Conservation (phyloP, 2,113 vertebrate species). For the Hassar affinis region DNA sequence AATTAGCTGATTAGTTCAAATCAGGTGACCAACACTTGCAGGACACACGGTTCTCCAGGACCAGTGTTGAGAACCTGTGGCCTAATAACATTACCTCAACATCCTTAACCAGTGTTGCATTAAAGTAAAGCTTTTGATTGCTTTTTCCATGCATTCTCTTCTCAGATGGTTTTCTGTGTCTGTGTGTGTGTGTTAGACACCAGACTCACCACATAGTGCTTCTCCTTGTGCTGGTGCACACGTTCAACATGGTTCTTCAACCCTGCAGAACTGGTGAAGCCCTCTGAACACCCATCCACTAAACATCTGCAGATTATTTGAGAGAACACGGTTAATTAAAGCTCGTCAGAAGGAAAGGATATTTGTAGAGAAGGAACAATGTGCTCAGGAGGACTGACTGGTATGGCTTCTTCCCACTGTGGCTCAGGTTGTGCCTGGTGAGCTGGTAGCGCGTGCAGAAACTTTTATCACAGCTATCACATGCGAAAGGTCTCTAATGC, state of each 20-base stretch:
- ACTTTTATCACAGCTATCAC: conserved; percentile 79
- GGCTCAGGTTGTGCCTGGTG: conserved; percentile 78
- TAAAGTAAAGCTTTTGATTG: background rate
- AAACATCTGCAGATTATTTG: conserved; percentile 73
- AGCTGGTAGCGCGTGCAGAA: conserved; percentile 82
- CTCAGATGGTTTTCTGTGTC: background rate
- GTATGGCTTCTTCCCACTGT: conserved; percentile 82
- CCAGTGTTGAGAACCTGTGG: background rate
- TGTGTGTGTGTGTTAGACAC: too few species aligned
- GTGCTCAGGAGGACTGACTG: conserved; percentile 68
- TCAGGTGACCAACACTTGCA: background rate
- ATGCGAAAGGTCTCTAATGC: conserved; percentile 83
- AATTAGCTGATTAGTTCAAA: background rate
- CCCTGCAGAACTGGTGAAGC: conserved; percentile 78
- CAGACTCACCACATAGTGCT: conserved; percentile 72
- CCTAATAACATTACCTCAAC: background rate
- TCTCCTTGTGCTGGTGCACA: conserved; percentile 75
- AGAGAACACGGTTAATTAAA: background rate
- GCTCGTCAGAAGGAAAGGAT: background rate
- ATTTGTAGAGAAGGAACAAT: background rate
- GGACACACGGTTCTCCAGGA: background rate
- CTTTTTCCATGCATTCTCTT: background rate
- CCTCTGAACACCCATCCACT: conserved; percentile 74
- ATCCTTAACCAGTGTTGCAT: too few species aligned
- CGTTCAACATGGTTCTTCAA: conserved; percentile 83